These are phyloP conservation scores for Frieseomelitta varia DNA, from an alignment of 1,140 invertebrate species.

Conservation along the genomic window DNA sequence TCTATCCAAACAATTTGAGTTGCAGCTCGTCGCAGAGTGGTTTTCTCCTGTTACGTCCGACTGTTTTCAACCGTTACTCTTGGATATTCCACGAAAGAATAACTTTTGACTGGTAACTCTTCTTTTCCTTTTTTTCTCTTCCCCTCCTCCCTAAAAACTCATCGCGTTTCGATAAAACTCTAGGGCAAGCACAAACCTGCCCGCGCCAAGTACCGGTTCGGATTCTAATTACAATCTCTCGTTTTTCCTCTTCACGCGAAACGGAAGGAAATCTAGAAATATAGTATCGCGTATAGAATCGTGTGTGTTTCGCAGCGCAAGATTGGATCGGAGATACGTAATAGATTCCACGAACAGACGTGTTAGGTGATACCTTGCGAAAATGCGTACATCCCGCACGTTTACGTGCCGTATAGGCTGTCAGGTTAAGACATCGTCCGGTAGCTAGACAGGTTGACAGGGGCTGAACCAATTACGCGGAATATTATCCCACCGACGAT, in stretches of 20 bases:
- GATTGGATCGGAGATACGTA: constrained; percentile 47
- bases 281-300: constrained; percentile 14
- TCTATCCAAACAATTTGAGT: background rate
- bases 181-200: background rate
- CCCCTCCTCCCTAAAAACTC: background rate
- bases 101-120: background rate
- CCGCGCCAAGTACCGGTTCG: background rate
- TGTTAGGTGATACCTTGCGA: constrained; percentile 66
- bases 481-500: constrained; percentile 77
- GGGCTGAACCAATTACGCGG: constrained; percentile 78
- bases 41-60: constrained; percentile 8
- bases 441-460: constrained; percentile 78
- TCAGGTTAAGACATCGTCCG: constrained; percentile 76
- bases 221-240: constrained; percentile 21
- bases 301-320: constrained; percentile 15
- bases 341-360: constrained; percentile 68
- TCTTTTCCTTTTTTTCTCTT: too few species aligned
- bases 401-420: constrained; percentile 54
- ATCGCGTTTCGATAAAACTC: background rate
- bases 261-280: constrained; percentile 21
- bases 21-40: background rate
- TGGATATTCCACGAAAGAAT: background rate
- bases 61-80: background rate
- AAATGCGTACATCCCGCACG: constrained; percentile 64
- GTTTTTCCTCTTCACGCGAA: constrained; percentile 20